Percentiles rank a stretch among this genome's conserved stretches.
Evolutionary conservation across 2,797 vertebrate genomes (phyloP).

Genomic region (Hippoglossus hippoglossus): DNA sequence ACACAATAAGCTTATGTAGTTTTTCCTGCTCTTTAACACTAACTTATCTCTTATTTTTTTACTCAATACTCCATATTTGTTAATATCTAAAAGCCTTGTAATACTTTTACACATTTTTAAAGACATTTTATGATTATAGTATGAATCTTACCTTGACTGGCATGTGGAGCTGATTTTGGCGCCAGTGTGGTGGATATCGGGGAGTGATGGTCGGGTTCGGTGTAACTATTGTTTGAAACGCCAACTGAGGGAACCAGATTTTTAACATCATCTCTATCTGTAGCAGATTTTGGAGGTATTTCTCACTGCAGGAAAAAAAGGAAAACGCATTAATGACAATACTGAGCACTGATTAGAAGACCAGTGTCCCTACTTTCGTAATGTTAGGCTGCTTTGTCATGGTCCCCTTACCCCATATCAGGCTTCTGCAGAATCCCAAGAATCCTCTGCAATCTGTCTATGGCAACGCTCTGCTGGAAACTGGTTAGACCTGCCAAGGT

Average conservation of each 20-base stretch:
- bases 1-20: not conserved
- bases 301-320: slow-evolving; percentile 80
- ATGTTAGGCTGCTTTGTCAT: not conserved
- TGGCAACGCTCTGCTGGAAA: slow-evolving; percentile 93
- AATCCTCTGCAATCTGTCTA: slow-evolving; percentile 91
- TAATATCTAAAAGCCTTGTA: too few species aligned
- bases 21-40: too few species aligned
- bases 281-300: slow-evolving; percentile 88
- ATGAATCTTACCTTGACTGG: slow-evolving; percentile 68
- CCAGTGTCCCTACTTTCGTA: not conserved
- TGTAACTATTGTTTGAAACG: slow-evolving; percentile 17
- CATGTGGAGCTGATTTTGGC: slow-evolving; percentile 71
- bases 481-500: slow-evolving; percentile 86
- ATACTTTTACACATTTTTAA: too few species aligned
- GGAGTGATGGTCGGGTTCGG: slow-evolving; percentile 38
- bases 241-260: slow-evolving; percentile 89
- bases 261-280: slow-evolving; percentile 94
- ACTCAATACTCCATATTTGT: too few species aligned
- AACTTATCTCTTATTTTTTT: too few species aligned
- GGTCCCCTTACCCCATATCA: slow-evolving; percentile 88
- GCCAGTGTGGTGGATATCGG: slow-evolving; percentile 59
- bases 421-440: slow-evolving; percentile 91
- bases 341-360: not conserved
- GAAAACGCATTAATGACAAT: slow-evolving; percentile 1
- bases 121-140: too few species aligned